phyloP scores from a whole-genome alignment of 35 echinoderm and acorn worm species.

The Apostichopus japonicus region DNA sequence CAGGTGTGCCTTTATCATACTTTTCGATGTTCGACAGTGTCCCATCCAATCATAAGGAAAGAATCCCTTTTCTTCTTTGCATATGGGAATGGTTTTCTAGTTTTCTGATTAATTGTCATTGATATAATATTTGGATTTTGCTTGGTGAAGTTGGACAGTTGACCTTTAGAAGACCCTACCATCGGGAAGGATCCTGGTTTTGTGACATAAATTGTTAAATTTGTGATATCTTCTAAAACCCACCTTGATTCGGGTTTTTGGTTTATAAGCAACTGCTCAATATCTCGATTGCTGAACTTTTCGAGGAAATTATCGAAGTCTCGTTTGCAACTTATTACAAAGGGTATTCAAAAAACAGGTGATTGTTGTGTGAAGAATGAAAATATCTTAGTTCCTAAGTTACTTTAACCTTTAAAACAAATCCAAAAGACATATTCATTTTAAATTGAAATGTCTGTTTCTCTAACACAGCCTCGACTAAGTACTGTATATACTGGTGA shows the following conservation, averaged over 20 bases:
- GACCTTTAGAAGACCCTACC: background rate
- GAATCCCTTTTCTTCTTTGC: constrained; percentile 28
- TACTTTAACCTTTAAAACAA: background rate
- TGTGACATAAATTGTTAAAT: constrained; percentile 6
- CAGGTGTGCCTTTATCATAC: too few relatives aligned
- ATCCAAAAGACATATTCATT: constrained; percentile 22
- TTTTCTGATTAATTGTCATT: background rate
- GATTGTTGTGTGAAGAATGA: constrained; percentile 6
- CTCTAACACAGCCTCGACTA: background rate
- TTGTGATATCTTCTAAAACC: background rate
- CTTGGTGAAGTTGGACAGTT: constrained; percentile 44
- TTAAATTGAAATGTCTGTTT: background rate
- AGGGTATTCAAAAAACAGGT: background rate
- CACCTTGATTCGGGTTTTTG: background rate
- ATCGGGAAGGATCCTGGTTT: background rate
- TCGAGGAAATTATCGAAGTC: background rate
- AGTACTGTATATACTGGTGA: background rate
- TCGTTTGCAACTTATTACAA: background rate
- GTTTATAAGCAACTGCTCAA: background rate
- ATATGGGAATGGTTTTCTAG: background rate
- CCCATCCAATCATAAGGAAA: constrained; percentile 71
- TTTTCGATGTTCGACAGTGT: too few relatives aligned
- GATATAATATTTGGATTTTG: background rate
- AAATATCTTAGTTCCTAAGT: background rate
- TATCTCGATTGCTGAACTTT: background rate